phyloP scores from a whole-genome alignment of 2,888 invertebrate species.

The Nomada fucata region DNA sequence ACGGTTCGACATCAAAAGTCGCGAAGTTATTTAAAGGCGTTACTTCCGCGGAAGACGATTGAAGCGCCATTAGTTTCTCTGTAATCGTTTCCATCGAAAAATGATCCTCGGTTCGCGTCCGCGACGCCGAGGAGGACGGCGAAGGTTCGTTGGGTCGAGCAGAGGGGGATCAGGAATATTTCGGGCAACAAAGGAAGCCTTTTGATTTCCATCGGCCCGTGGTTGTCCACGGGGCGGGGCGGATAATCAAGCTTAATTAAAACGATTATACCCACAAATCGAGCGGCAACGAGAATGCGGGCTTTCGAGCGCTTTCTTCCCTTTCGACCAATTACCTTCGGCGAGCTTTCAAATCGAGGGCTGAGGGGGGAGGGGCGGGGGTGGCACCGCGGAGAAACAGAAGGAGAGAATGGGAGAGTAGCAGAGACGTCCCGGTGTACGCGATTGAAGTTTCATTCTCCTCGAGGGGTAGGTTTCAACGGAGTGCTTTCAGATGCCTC shows the following conservation, averaged over 20 bases:
- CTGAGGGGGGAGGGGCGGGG: too few species aligned
- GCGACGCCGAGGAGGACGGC: neutral
- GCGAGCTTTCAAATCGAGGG: constrained; percentile 62
- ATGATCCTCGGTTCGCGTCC: neutral
- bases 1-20: neutral
- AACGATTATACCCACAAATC: constrained; percentile 71
- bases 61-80: neutral
- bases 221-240: constrained; percentile 23
- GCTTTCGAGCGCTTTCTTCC: constrained; percentile 69
- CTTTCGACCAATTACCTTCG: constrained; percentile 70
- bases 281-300: constrained; percentile 63
- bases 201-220: constrained; percentile 45
- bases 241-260: constrained; percentile 70
- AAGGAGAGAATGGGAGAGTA: constrained; percentile 1
- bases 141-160: constrained; percentile 8
- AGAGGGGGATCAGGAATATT: constrained; percentile 37
- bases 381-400: constrained; percentile 11
- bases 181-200: constrained; percentile 56
- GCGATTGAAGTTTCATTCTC: constrained; percentile 70
- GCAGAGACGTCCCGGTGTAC: constrained; percentile 47
- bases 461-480: constrained; percentile 59
- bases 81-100: constrained; percentile 38
- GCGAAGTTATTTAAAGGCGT: neutral
- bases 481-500: constrained; percentile 61
- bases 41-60: constrained; percentile 11